Percentiles rank a stretch among this genome's conserved stretches.
Conservation (phyloP, 1,140 invertebrate genomes). For the Panonychus citri region DNA sequence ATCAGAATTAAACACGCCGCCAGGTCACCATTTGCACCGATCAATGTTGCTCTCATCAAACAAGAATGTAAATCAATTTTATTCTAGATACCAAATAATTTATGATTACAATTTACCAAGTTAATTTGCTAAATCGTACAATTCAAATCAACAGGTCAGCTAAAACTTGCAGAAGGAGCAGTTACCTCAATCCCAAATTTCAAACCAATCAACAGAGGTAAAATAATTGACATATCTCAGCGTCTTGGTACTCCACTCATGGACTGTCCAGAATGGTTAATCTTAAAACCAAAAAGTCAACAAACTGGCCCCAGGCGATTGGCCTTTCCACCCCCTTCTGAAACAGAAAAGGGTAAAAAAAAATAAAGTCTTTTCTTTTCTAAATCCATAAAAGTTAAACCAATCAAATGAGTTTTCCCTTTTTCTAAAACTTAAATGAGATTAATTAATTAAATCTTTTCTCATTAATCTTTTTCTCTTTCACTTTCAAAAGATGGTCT, state of each 20-base stretch:
- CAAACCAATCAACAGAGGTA: conserved; percentile 25
- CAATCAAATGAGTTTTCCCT: too few relatives aligned
- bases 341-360: conserved; percentile 42
- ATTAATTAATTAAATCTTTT: too few relatives aligned
- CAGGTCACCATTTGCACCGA: conserved; percentile 57
- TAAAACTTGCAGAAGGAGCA: conserved; percentile 20
- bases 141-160: conserved; percentile 29
- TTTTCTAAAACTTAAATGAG: too few relatives aligned
- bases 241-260: conserved; percentile 39
- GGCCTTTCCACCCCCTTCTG: conserved; percentile 63
- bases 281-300: conserved; percentile 48
- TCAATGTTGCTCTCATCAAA: conserved; percentile 59
- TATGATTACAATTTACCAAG: too few relatives aligned
- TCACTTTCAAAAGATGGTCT: too few relatives aligned
- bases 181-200: conserved; percentile 10
- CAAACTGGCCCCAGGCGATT: conserved; percentile 51
- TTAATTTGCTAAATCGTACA: too few relatives aligned
- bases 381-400: too few relatives aligned
- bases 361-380: too few relatives aligned
- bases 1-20: conserved; percentile 61
- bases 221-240: conserved; percentile 50
- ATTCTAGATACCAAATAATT: too few relatives aligned
- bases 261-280: conserved; percentile 47
- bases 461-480: too few relatives aligned
- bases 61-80: conserved; percentile 46